Evolutionary conservation across 2,797 vertebrate species (phyloP), one percentile per base, ranked within the genome.

Genomic region (Coccyzus lansbergi): DNA sequence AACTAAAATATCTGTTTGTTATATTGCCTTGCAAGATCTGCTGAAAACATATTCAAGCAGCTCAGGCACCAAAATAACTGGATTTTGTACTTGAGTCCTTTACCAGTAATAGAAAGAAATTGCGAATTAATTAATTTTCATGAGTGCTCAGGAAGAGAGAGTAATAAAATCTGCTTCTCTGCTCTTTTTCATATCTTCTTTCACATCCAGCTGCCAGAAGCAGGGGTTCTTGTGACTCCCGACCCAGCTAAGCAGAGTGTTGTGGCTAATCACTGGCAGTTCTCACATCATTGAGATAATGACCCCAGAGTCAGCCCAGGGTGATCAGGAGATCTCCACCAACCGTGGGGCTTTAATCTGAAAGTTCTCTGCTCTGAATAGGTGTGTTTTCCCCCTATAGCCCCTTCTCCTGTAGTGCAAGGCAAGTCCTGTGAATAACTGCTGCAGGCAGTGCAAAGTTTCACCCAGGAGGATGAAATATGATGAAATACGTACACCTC

Each of bases 61-160:
- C 62, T 68, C 26, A 42, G 31, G 56, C 25, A 14, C 53, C 10
- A 12, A 58, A 86, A 83, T 29, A 80, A 34, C 16, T 19, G 40
- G 25, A 10, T 2, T 63, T 59, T 87, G 26, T 14, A 40, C 84
- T 93, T 74, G 21, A 77, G 67, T 85, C 60, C 64, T 51, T 24
- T 56, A 40, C 71, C 28, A 38, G 49, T 14, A 71, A 65, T 24
- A 8, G 62, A 74, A 91, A 88, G 53, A 78, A 55, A 40, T 28
- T 42, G 31, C 48, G 53, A 92, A 63, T 68, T 40, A 92, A 36
- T 89, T 88, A 75, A 86, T 92, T 93, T 96, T 94, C 52, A 92
- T 31, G 42, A 63, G 36, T 0, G 1, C 33, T 76, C 67, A 82
- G 60, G 19, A 87, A 85, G 79, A 78, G 83, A 79, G 33, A 81